These are phyloP conservation scores for Sitobion miscanthi DNA, from an alignment of 1,140 invertebrate genomes.

Conservation along the genomic window DNA sequence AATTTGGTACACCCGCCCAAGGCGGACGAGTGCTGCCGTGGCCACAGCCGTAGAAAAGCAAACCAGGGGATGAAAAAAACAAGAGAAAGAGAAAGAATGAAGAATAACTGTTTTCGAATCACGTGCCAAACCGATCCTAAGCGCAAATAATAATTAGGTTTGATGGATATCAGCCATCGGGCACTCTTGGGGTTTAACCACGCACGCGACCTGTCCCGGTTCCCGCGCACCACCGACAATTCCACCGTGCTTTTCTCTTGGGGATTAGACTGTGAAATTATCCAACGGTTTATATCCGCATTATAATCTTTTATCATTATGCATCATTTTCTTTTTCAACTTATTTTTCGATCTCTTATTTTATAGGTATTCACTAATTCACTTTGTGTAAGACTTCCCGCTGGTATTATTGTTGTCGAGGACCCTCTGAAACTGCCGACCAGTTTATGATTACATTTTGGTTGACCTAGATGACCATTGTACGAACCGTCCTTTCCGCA, in stretches of 20 bases:
- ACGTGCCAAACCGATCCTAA: slow-evolving; percentile 54
- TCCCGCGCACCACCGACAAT: slow-evolving; percentile 11
- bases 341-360: background rate
- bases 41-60: slow-evolving; percentile 25
- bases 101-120: slow-evolving; percentile 55
- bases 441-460: slow-evolving; percentile 22
- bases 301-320: slow-evolving; percentile 52
- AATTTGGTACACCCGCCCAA: slow-evolving; percentile 11
- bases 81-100: background rate
- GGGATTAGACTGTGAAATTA: slow-evolving; percentile 54
- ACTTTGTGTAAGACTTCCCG: slow-evolving; percentile 53
- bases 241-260: background rate
- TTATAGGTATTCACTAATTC: slow-evolving; percentile 37
- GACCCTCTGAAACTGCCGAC: background rate
- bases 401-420: slow-evolving; percentile 37
- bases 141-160: slow-evolving; percentile 55
- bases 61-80: background rate
- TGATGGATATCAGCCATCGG: slow-evolving; percentile 56
- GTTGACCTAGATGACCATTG: slow-evolving; percentile 9
- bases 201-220: slow-evolving; percentile 53
- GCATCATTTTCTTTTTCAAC: background rate
- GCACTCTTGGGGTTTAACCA: slow-evolving; percentile 54
- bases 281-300: slow-evolving; percentile 42
- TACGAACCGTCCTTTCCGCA: background rate
- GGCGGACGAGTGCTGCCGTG: background rate